These are phyloP conservation scores for Leptinotarsa juncta DNA, from an alignment of 2,888 invertebrate species.

Conservation along the genomic window DNA sequence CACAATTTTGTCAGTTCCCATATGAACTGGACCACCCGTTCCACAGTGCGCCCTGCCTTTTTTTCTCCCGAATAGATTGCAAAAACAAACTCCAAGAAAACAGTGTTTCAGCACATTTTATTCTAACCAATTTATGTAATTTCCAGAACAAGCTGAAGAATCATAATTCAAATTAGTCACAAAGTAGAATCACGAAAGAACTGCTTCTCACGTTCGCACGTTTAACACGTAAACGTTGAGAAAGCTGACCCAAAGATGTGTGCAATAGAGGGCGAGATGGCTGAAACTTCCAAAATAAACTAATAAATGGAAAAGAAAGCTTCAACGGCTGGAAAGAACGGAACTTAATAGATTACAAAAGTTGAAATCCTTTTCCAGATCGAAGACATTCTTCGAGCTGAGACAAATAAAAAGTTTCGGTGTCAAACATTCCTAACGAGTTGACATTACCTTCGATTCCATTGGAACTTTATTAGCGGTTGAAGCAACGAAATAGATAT, in stretches of 20 bases:
- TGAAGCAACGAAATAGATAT: neutral
- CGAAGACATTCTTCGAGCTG: constrained; percentile 22
- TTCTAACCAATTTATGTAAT: neutral
- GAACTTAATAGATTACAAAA: constrained; percentile 24
- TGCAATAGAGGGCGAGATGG: constrained; percentile 22
- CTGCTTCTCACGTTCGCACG: constrained; percentile 3
- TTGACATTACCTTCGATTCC: constrained; percentile 24
- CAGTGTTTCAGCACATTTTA: neutral
- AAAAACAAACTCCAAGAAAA: neutral
- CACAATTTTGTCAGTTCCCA: too few relatives aligned
- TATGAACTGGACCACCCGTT: too few relatives aligned
- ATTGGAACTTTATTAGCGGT: constrained; percentile 5
- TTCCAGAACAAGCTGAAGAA: neutral
- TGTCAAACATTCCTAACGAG: constrained; percentile 35
- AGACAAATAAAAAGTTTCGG: constrained; percentile 33
- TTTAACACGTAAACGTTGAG: neutral
- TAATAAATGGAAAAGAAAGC: constrained; percentile 26
- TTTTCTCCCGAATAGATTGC: neutral
- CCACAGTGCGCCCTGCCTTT: neutral
- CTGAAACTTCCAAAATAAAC: constrained; percentile 22
- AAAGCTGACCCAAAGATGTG: constrained; percentile 19
- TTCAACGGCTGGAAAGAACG: constrained; percentile 21
- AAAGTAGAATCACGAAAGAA: neutral
- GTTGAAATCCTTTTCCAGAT: constrained; percentile 24
- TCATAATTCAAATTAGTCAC: constrained; percentile 8